Evolutionary conservation across 1,140 invertebrate genomes (phyloP).

Genomic region (Aphelinus certus): DNA sequence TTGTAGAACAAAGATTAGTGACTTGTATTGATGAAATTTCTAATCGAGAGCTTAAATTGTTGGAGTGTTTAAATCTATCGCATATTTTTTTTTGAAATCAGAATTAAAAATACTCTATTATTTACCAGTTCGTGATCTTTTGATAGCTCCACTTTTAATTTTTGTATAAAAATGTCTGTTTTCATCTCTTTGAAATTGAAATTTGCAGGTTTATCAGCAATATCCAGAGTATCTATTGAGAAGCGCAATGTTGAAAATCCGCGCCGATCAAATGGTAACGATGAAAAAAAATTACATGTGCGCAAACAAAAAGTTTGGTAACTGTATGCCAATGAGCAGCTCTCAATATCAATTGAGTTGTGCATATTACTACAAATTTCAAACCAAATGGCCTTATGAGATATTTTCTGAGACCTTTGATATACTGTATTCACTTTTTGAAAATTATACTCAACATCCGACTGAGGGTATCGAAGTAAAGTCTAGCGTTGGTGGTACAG

Average conservation of each 20-base stretch:
- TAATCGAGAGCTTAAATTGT: too few species aligned
- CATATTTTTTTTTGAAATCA: too few species aligned
- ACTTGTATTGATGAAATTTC: too few species aligned
- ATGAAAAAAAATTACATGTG: constrained; percentile 63
- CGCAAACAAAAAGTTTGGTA: constrained; percentile 56
- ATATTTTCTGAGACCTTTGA: constrained; percentile 60
- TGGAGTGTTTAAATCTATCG: too few species aligned
- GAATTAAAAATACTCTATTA: too few species aligned
- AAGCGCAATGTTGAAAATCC: constrained; percentile 69
- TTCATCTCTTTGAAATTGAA: not conserved
- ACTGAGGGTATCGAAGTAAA: constrained; percentile 47
- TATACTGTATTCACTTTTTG: constrained; percentile 50
- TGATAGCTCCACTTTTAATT: too few species aligned
- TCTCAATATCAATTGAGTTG: constrained; percentile 68
- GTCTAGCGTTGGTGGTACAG: constrained; percentile 53
- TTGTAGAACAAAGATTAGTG: too few species aligned
- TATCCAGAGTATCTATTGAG: constrained; percentile 73
- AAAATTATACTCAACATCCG: constrained; percentile 46
- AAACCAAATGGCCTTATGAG: constrained; percentile 65
- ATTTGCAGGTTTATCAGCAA: constrained; percentile 71
- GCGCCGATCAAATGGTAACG: constrained; percentile 69
- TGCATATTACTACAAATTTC: constrained; percentile 65
- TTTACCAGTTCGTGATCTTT: too few species aligned
- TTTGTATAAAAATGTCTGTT: too few species aligned
- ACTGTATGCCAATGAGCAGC: constrained; percentile 67